Base-by-base conservation (phyloP, 2,888 invertebrate species). In the Pheosia gnoma region DNA sequence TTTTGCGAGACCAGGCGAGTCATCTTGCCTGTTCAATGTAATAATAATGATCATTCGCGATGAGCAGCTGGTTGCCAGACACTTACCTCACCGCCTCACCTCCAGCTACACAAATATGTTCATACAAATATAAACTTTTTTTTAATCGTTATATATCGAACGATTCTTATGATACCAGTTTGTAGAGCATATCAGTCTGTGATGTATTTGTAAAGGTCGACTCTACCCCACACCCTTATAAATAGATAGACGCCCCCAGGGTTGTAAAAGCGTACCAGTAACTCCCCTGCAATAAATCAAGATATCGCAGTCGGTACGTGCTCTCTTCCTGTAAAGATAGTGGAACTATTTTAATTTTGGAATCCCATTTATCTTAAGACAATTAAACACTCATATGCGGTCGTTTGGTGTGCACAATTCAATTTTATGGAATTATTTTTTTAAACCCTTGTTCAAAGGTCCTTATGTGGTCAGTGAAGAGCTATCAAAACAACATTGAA, bases 141-240 rank as follows among this genome's bases (percentile, higher is more conserved):
- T n/a, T n/a, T n/a, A 52, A 53, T 25, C 25, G 36, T 11, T 36
- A 53, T 53, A 37, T 11, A 77, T 78, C 74, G 77, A 78, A 81
- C 79, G 76, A 62, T 73, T 85, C 85, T 84, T 83, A 84, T 81
- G 82, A 78, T 74, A 73, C 79, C 79, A 83, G 81, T 89, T 88
- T 88, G 85, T 89, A 84, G 85, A 87, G 87, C 86, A 84, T 84
- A 87, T 87, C 86, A 79, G 78, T 80, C 79, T 79, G 78, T 84
- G 82, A 77, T 78, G 82, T 85, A 80, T 88, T 88, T 86, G 86
- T 86, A 91, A 91, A 92, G 89, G 91, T 89, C 88, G 86, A 58
- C 77, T 80, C 79, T 77, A 78, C 80, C 79, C 78, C 72, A 67
- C 74, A 70, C 76, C 76, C 74, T 71, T 81, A 78, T 74, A 78